Evolutionary conservation across 2,888 invertebrate genomes (phyloP).

Genomic region (Apoda limacodes): DNA sequence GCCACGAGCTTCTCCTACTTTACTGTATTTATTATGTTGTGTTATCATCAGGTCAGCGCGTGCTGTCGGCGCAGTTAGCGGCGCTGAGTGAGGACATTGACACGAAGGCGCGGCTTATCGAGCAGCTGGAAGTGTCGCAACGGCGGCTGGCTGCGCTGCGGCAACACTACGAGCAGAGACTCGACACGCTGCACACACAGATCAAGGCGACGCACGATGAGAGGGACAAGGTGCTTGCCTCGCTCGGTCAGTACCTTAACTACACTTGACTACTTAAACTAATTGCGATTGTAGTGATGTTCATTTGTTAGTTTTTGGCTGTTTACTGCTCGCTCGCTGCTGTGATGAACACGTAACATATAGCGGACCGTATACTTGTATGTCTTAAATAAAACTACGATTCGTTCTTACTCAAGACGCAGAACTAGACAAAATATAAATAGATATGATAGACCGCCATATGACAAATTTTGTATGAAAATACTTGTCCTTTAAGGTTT

Average conservation of each 20-base stretch:
- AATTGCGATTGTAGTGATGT: not conserved
- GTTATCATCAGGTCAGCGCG: conserved; percentile 43
- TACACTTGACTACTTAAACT: too few species aligned
- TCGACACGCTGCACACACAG: conserved; percentile 83
- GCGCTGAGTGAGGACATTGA: conserved; percentile 93
- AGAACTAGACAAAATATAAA: too few species aligned
- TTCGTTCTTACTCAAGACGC: too few species aligned
- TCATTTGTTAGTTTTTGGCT: not conserved
- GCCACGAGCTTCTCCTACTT: not conserved
- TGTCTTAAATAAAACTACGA: too few species aligned
- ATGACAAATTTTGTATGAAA: too few species aligned
- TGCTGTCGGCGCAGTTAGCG: conserved; percentile 84
- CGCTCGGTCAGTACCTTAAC: conserved; percentile 39
- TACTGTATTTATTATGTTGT: too few species aligned
- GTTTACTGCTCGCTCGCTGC: too few species aligned
- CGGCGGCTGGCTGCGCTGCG: conserved; percentile 85
- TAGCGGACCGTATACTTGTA: too few species aligned
- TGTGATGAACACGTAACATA: too few species aligned
- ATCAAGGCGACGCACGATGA: conserved; percentile 92
- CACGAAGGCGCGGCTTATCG: conserved; percentile 93
- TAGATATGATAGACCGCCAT: too few species aligned
- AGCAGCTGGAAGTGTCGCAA: conserved; percentile 92
- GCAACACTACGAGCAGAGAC: conserved; percentile 92
- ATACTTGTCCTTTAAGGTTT: too few species aligned
- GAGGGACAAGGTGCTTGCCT: conserved; percentile 86